Base-by-base conservation (phyloP, 2,797 vertebrate species). In the Halcyon leucocephala region DNA sequence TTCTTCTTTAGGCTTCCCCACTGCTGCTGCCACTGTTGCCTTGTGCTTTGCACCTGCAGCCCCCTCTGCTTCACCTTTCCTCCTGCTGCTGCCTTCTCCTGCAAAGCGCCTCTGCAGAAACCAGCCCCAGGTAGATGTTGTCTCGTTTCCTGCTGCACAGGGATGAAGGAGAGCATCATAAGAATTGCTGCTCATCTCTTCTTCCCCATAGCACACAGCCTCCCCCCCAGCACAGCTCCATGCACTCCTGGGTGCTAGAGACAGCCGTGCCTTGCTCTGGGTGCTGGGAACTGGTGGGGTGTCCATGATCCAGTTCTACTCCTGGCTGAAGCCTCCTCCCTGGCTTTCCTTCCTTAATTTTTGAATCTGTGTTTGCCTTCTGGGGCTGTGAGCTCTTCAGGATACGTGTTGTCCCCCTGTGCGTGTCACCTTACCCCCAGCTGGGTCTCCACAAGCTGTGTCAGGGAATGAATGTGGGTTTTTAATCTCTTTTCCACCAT, bases 191-290 rank as follows among this genome's bases (percentile, higher is more conserved):
- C 57, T 70, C 16, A 6, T 31, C 33, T 54, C 11, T 17, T 28
- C 44, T 52, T 22, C 35, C 8, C 29, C 0, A 0, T 3, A 29
- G 29, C 67, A 44, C 7, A 0, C 19, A 31, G n/a, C 13, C 44
- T 58, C 33, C 39, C 3, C 3, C 1, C 1, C 35, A 35, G 72
- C n/a, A 7, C 21, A 58, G 33, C 14, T 1, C 60, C 1, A 2
- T 3, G 52, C 2, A 1, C 18, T 4, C 10, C 14, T 24, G n/a
- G 39, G 2, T 52, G 11, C 44, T 3, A 19, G 74, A 25, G 41
- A 28, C 29, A 12, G 41, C 12, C 0, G 0, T 42, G 37, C 62
- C 57, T 51, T 18, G 42, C 17, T 48, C 18, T 22, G 41, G 64
- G 51, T 55, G 48, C 42, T 44, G 78, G 51, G 22, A 49, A 29